Evolutionary conservation across 2,888 invertebrate genomes (phyloP).

Genomic region (Chirona hameri): DNA sequence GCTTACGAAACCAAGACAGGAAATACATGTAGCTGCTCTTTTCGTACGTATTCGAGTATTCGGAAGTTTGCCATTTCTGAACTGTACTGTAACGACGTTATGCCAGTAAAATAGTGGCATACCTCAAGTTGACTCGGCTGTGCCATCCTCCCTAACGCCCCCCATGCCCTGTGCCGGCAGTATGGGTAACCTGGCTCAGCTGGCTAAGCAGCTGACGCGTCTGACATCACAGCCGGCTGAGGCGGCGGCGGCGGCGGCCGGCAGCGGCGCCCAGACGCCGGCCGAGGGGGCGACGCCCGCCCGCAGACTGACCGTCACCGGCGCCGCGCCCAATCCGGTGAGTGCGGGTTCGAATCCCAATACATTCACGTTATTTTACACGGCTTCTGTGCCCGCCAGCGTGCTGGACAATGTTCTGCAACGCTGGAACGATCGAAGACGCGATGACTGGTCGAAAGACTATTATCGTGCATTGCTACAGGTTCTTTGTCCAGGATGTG

Average conservation of each 20-base stretch:
- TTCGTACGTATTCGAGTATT: too few species aligned
- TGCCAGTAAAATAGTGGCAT: too few species aligned
- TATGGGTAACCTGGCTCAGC: constrained; percentile 7
- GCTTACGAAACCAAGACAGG: too few species aligned
- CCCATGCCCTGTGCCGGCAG: not conserved
- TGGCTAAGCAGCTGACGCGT: constrained; percentile 6
- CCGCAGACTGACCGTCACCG: not conserved
- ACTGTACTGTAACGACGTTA: too few species aligned
- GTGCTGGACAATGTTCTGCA: not conserved
- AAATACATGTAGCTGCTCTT: too few species aligned
- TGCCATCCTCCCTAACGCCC: not conserved
- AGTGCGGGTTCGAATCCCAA: not conserved
- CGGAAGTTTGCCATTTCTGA: too few species aligned
- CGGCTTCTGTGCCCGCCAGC: not conserved
- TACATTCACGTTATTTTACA: too few species aligned
- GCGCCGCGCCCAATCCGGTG: not conserved
- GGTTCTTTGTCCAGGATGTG: not conserved
- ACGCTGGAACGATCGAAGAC: not conserved
- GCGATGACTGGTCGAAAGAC: not conserved
- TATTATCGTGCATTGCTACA: not conserved
- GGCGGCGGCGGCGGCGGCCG: not conserved
- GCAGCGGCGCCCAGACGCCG: not conserved
- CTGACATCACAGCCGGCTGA: constrained; percentile 3
- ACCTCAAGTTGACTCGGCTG: too few species aligned
- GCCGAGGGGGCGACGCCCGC: not conserved